Conservation (phyloP, 64 coral and sea anemone species). For the Actinia equina region DNA sequence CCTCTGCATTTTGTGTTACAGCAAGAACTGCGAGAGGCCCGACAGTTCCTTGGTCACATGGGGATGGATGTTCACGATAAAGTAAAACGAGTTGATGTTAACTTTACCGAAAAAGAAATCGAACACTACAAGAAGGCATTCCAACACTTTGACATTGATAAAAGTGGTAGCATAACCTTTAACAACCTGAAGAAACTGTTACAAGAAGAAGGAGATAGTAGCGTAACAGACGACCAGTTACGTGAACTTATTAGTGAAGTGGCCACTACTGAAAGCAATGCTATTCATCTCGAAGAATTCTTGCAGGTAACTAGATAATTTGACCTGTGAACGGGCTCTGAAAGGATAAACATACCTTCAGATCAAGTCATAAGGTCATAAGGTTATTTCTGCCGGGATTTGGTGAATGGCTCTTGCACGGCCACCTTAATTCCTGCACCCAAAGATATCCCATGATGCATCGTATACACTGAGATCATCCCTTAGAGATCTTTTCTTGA, state of each 20-base stretch:
- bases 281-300: conserved; percentile 82
- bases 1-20: neutral
- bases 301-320: conserved; percentile 55
- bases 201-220: conserved; percentile 59
- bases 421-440: neutral
- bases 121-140: conserved; percentile 72
- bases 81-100: conserved; percentile 71
- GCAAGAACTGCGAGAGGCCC: conserved; percentile 60
- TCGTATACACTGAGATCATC: no score
- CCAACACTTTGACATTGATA: conserved; percentile 52
- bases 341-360: no score
- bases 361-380: no score
- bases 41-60: conserved; percentile 67
- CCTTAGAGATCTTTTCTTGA: no score
- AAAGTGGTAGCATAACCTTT: conserved; percentile 48
- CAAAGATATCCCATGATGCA: neutral
- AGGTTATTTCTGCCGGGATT: no score
- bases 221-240: conserved; percentile 59
- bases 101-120: conserved; percentile 67
- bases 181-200: conserved; percentile 61
- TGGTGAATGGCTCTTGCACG: no score
- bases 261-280: conserved; percentile 63
- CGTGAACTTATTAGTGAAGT: conserved; percentile 80
- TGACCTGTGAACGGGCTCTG: neutral
- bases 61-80: conserved; percentile 72